These are phyloP conservation scores for Halcyon smyrnensis DNA, from an alignment of 2,797 vertebrate genomes.

Conservation along the genomic window DNA sequence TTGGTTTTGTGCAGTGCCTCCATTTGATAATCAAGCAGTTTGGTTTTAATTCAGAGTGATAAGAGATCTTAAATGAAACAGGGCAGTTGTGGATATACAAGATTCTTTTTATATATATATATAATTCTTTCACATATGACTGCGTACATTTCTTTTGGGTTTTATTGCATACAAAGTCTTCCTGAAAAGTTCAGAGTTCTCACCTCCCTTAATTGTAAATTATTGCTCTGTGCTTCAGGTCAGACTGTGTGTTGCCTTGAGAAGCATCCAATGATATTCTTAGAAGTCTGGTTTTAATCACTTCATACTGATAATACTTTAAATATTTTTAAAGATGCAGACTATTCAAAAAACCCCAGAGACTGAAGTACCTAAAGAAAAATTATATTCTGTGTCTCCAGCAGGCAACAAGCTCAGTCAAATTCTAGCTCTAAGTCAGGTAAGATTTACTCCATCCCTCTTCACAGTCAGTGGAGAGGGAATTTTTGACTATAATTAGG, in stretches of 20 bases:
- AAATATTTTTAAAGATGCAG: not conserved
- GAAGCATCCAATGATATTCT: not conserved
- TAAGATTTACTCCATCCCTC: not conserved
- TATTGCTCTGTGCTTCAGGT: not conserved
- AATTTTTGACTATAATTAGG: not conserved
- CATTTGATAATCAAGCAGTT: not conserved
- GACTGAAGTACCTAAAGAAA: not conserved
- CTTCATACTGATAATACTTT: not conserved
- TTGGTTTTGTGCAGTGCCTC: not conserved
- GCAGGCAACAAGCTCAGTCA: not conserved
- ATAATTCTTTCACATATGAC: not conserved
- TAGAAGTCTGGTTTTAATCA: not conserved
- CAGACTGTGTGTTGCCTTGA: not conserved
- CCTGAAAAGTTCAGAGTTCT: not conserved
- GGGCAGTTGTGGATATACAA: not conserved
- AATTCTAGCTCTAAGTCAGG: not conserved
- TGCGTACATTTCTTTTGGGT: not conserved
- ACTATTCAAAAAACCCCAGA: not conserved
- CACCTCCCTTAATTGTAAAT: not conserved
- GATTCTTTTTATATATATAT: not conserved
- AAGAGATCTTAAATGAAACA: not conserved
- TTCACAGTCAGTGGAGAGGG: not conserved
- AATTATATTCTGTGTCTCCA: not conserved
- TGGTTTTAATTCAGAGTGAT: not conserved
- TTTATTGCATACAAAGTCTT: not conserved